A percentile compares a stretch with the other conserved stretches of the same genome.
Conservation (phyloP, 2,888 invertebrate genomes). For the Pegoplata infirma region DNA sequence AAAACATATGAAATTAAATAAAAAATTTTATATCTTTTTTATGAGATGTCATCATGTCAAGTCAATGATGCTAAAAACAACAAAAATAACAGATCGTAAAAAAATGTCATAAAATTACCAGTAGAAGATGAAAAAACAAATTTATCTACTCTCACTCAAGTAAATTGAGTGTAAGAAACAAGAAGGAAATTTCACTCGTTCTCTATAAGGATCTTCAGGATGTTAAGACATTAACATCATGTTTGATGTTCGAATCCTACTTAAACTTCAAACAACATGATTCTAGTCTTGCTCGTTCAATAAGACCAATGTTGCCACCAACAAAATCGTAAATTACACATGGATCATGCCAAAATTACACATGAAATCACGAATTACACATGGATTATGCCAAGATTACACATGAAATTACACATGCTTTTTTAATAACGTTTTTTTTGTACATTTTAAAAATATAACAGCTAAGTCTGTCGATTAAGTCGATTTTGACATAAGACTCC, state of each 20-base stretch:
- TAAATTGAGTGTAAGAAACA: conserved; percentile 21
- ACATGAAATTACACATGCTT: no score
- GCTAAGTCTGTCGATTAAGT: no score
- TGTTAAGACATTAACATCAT: conserved; percentile 28
- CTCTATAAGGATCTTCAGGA: conserved; percentile 50
- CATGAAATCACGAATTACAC: no score
- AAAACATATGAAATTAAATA: conserved; percentile 33
- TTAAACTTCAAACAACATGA: not conserved
- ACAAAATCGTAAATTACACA: no score
- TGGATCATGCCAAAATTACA: no score
- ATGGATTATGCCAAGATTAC: no score
- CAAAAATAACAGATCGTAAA: conserved; percentile 73
- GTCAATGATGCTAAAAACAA: no score
- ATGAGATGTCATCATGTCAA: conserved; percentile 75
- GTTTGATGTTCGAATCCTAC: conserved; percentile 49
- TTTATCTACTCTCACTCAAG: conserved; percentile 13
- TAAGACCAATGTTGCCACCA: no score
- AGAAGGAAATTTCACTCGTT: conserved; percentile 26
- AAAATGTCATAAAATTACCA: conserved; percentile 74
- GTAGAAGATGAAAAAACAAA: not conserved
- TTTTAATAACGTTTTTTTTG: no score
- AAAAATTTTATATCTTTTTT: conserved; percentile 71
- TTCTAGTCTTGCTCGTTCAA: no score
- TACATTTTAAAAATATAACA: no score
- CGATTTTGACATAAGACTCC: no score